Conservation (phyloP, 2,113 vertebrate genomes). For the Tragulus kanchil region DNA sequence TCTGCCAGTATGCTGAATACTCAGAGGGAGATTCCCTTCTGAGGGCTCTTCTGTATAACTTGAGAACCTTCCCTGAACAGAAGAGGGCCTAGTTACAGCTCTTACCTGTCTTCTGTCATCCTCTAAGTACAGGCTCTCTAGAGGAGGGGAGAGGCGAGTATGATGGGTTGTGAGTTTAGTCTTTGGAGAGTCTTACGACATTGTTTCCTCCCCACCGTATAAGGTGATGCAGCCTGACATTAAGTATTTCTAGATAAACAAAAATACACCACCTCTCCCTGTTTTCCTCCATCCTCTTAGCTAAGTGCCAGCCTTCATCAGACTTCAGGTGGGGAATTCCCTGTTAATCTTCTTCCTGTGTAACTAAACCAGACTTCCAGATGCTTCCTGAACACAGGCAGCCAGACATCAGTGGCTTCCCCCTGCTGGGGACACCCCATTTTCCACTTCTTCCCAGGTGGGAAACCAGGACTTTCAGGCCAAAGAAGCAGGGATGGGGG, state of each 20-base stretch:
- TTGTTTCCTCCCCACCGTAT: constrained; percentile 12
- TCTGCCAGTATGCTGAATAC: background rate
- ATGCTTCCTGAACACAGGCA: accelerated
- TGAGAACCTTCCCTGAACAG: constrained; percentile 7
- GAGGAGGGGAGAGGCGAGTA: background rate
- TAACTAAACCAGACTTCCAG: constrained; percentile 35
- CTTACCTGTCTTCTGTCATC: background rate
- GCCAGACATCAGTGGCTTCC: constrained; percentile 46
- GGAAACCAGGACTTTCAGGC: background rate
- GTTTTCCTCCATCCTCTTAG: background rate
- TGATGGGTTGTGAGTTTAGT: background rate
- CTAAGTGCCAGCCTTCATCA: background rate
- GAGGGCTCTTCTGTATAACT: background rate
- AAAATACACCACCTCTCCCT: background rate
- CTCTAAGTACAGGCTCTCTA: background rate
- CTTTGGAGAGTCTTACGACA: background rate
- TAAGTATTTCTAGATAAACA: constrained; percentile 18
- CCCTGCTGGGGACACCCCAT: background rate
- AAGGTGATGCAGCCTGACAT: background rate
- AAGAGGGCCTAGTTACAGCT: background rate
- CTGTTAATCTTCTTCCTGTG: constrained; percentile 6
- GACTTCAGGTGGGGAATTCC: constrained; percentile 63
- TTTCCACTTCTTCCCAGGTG: background rate
- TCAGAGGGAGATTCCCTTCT: background rate
- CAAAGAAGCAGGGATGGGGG: constrained; percentile 14